Evolutionary conservation across 2,113 vertebrate genomes (phyloP).

Genomic region (Carettochelys insculpta): DNA sequence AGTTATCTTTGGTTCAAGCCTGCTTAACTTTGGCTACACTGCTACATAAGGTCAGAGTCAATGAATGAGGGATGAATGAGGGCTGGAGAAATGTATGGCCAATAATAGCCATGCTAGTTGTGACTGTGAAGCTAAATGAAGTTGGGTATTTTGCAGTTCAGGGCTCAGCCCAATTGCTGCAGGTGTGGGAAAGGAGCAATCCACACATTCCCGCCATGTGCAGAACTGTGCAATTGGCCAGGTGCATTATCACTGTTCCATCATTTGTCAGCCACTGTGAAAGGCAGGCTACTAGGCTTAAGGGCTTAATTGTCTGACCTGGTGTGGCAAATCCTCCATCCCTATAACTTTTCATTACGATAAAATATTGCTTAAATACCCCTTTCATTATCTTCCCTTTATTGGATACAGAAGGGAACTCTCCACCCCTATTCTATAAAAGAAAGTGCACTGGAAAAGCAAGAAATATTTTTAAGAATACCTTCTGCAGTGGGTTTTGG

Average conservation of each 20-base stretch:
- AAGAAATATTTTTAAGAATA: constrained; percentile 37
- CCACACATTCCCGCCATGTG: neutral
- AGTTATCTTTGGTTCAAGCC: neutral
- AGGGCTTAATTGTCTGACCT: neutral
- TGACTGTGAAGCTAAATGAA: neutral
- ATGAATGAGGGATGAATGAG: neutral
- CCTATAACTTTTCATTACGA: neutral
- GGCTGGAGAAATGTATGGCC: neutral
- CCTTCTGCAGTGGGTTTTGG: constrained; percentile 67
- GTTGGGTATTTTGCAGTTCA: neutral
- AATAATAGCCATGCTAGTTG: neutral
- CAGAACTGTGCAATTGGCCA: neutral
- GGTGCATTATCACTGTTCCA: neutral
- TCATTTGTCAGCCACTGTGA: neutral
- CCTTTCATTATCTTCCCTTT: neutral
- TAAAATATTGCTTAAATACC: neutral
- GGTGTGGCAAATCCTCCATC: neutral
- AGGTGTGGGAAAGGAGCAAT: neutral
- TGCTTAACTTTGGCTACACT: neutral
- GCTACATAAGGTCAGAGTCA: neutral
- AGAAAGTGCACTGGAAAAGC: neutral
- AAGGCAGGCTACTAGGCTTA: neutral
- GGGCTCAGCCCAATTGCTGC: neutral
- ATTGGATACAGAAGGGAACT: neutral
- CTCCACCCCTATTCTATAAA: neutral